Conservation (phyloP, 2,113 vertebrate species). For the Otocyon megalotis region DNA sequence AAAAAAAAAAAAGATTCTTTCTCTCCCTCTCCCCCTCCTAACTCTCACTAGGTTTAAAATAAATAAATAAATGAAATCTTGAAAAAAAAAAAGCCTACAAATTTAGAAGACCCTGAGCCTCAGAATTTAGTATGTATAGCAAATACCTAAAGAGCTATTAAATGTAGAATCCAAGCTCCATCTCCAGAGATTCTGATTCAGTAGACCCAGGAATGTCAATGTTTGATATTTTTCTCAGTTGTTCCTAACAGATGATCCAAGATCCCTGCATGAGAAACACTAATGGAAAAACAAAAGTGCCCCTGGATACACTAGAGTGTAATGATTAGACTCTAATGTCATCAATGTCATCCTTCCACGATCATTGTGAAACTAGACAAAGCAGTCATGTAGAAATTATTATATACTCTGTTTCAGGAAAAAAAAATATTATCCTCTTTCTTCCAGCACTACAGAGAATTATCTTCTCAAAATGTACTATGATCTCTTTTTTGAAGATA, state of each 20-base stretch:
- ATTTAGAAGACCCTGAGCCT: background rate
- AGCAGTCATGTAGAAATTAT: background rate
- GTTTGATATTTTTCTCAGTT: background rate
- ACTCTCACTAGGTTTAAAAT: background rate
- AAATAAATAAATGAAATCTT: background rate
- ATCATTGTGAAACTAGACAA: background rate
- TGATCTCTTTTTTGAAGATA: constrained; percentile 15
- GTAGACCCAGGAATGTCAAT: background rate
- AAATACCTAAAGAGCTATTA: background rate
- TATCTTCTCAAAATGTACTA: background rate
- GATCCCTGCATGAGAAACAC: background rate
- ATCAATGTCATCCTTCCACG: background rate
- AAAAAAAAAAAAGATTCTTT: no score
- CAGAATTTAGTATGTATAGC: background rate
- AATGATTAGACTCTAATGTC: background rate
- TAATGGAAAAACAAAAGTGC: background rate
- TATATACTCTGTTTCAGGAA: background rate
- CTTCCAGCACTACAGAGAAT: background rate
- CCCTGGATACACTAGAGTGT: background rate
- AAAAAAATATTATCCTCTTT: background rate
- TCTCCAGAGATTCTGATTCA: background rate
- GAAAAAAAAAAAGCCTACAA: background rate
- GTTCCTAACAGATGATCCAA: background rate
- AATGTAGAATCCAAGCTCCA: background rate
- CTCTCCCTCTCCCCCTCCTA: no score